Evolutionary conservation across 2,888 invertebrate species (phyloP).

Genomic region (Cyclophora punctaria): DNA sequence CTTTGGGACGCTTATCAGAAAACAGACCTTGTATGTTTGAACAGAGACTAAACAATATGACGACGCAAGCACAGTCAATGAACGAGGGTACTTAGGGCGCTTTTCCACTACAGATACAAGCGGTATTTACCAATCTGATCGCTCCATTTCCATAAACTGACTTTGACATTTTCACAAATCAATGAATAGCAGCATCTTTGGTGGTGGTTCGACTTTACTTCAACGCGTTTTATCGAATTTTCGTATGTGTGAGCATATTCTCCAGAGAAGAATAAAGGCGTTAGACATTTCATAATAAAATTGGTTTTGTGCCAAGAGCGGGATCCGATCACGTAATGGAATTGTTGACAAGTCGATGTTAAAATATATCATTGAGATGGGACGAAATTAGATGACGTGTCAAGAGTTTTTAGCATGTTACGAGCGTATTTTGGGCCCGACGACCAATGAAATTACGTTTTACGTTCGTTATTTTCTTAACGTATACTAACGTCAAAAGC

Average conservation of each 20-base stretch:
- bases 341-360: slow-evolving; percentile 21
- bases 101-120: no score
- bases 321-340: slow-evolving; percentile 31
- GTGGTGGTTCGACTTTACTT: slow-evolving; percentile 33
- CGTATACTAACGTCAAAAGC: no score
- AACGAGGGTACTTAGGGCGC: neutral
- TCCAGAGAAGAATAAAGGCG: slow-evolving; percentile 10
- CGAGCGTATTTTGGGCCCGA: neutral
- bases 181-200: slow-evolving; percentile 16
- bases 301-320: slow-evolving; percentile 36
- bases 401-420: slow-evolving; percentile 1
- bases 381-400: slow-evolving; percentile 1
- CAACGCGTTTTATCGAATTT: slow-evolving; percentile 19
- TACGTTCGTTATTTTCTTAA: no score
- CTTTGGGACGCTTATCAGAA: slow-evolving; percentile 40
- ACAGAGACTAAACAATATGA: slow-evolving; percentile 40
- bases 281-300: slow-evolving; percentile 19
- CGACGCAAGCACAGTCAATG: slow-evolving; percentile 42
- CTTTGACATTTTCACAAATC: no score
- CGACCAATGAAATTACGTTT: no score
- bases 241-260: slow-evolving; percentile 10
- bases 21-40: slow-evolving; percentile 44
- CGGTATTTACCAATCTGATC: no score
- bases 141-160: no score
- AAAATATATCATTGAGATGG: slow-evolving; percentile 21